Conservation (phyloP, 2,888 invertebrate genomes). For the Stenodema calcarata region DNA sequence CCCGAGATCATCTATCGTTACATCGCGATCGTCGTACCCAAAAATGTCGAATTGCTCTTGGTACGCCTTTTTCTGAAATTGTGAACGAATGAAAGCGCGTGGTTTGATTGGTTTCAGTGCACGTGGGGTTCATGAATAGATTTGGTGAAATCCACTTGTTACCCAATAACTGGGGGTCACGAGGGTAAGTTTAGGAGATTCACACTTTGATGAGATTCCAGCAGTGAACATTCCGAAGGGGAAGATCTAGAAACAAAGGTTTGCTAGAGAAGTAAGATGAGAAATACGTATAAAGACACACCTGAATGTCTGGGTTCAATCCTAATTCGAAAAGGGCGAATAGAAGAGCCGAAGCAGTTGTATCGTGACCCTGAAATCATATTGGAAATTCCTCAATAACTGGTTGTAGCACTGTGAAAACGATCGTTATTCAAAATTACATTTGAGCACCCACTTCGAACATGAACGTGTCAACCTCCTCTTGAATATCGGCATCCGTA, state of each 20-base stretch:
- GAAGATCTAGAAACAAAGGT: too few relatives aligned
- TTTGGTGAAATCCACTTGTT: too few relatives aligned
- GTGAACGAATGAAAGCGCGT: not conserved
- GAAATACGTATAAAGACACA: constrained; percentile 10
- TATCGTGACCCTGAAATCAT: constrained; percentile 53
- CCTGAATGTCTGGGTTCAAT: constrained; percentile 53
- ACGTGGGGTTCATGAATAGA: too few relatives aligned
- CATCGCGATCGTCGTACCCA: constrained; percentile 55
- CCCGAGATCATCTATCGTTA: constrained; percentile 56
- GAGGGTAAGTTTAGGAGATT: too few relatives aligned
- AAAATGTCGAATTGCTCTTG: constrained; percentile 57
- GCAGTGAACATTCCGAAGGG: too few relatives aligned
- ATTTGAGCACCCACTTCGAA: constrained; percentile 21
- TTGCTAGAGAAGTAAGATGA: too few relatives aligned
- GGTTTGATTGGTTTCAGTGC: too few relatives aligned
- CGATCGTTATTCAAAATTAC: not conserved
- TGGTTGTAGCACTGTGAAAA: too few relatives aligned
- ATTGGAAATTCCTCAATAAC: too few relatives aligned
- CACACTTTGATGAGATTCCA: too few relatives aligned
- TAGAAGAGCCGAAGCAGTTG: constrained; percentile 53
- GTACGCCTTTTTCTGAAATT: constrained; percentile 55
- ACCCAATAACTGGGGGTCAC: too few relatives aligned
- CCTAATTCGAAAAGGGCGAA: constrained; percentile 51
- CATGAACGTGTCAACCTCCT: constrained; percentile 49
- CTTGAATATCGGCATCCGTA: constrained; percentile 42